Evolutionary conservation across 2,797 vertebrate genomes (phyloP), one percentile per base, ranked within the genome.

Genomic region (Nasua narica): DNA sequence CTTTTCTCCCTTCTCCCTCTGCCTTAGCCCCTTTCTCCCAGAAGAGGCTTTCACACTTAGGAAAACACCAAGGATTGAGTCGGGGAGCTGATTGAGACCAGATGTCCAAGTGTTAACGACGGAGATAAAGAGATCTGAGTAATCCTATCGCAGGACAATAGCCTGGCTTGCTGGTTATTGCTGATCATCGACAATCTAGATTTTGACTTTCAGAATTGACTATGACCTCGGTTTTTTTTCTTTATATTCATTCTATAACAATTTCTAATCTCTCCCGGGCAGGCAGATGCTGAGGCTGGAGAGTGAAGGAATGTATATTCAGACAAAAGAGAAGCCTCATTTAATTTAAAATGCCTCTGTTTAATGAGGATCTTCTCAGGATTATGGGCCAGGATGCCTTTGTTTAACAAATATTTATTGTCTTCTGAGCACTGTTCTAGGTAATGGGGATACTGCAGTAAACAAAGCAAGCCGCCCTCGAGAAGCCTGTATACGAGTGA

Each of bases 171-270:
- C n/a, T 21, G 35, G 56, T 35, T 58, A 9, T 77, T n/a, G 14
- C 1, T 16, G 27, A 58, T n/a, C 15, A 7, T 56, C 21, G 35
- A 18, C 48, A 32, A 69, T 35, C 35, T 50, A 76, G 65, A 50
- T 52, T 76, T 74, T 91, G 60, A 95, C 84, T 93, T 95, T 89
- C 46, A 62, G 89, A 54, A 46, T n/a, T 65, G 43, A 93, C 46
- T 79, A 67, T 18, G 32, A 25, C 29, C 16, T 91, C 13, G 6
- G 29, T 37, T 72, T 12, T 79, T 79, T 72, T 58, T 32, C 69
- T 76, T 79, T 77, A 7, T 15, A 50, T 52, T 77, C 35, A 87
- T n/a, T 79, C 79, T 58, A 3, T 25, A 86, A 78, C 6, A 35
- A n/a, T 82, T 65, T 93, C 29, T 93, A 46, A 78, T 89, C 35